Base-by-base conservation (phyloP, 2,797 vertebrate species). In the Helarctos malayanus region DNA sequence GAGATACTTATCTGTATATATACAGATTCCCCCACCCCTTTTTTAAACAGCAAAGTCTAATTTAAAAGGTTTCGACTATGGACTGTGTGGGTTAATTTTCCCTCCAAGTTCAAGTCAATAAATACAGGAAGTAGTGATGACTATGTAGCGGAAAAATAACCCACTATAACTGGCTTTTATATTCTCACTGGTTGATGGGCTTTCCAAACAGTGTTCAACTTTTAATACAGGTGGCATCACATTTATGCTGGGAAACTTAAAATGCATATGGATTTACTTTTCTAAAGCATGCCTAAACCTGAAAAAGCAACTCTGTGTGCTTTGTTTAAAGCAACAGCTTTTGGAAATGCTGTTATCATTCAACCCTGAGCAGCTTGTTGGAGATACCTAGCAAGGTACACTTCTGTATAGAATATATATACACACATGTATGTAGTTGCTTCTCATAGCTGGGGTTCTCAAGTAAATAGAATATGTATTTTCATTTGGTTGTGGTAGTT, bases 291-390 rank as follows among this genome's bases (percentile, higher is more conserved):
- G 69, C 82, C 82, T 79, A 81, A 92, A 91, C 78, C 76, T 88
- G 73, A n/a, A 78, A 92, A 97, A 83, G 80, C 92, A 89, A 85
- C 79, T 82, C n/a, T 92, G 89, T 96, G 61, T 89, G 52, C 38
- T 95, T 97, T 95, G 86, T 97, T 97, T 92, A 94, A 97, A 96
- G 85, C 68, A 93, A 84, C 14, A 79, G 54, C 71, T 96, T 90
- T 59, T 91, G 79, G 61, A 93, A 97, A 93, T 95, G 25, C 57
- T 96, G 23, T 73, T 87, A 81, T 27, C 23, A 61, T 94, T 93
- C 49, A 95, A 11, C 90, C 54, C 38, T 84, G 25, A 97, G 65
- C 80, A 93, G 83, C 71, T 90, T 93, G 61, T 95, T 97, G 87
- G 59, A 93, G 68, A 54, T 93, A 32, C 11, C 86, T 89, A 69